Base-by-base conservation (phyloP, 2,797 vertebrate species). In the Nyctalus aviator region DNA sequence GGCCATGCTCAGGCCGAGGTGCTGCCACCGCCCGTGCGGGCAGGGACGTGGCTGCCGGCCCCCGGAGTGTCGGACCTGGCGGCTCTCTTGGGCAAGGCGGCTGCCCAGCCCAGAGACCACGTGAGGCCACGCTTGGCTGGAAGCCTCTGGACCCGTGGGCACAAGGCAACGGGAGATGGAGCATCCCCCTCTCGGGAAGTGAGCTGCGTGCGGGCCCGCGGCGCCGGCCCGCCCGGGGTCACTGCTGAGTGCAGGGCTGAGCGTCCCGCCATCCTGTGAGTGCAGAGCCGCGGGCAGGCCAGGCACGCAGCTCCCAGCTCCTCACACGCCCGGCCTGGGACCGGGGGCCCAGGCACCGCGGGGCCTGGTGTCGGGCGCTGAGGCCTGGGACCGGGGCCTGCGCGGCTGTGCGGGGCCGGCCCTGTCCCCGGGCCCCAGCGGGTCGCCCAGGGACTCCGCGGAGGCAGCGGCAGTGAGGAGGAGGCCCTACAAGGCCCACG, bases 141-240 rank as follows among this genome's bases (percentile, higher is more conserved):
- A 44, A 20, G 30, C 25, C 55, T 23, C 2, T 6, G 41, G 68
- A 30, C 50, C 15, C 0, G 4, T 20, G 55, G n/a, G 77, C 27
- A 68, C 20, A 6, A 27, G 46, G 5, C 9, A 17, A 4, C 0
- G 8, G 68, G 0, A 18, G 75, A 5, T 5, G 10, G 7, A 35
- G 12, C 17, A 3, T 9, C 30, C 21, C 14, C 30, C 68, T 55
- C 76, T 46, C 0, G 46, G 57, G 37, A 20, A 48, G 14, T 1
- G 0, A 15, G 27, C 21, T 46, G 57, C 62, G 2, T 46, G 57
- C 55, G 2, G 3, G 66, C 46, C 46, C 37, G 7, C 37, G 7
- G 37, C 37, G 37, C 37, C 6, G 30, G 14, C 11, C 18, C 23
- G 37, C 48, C 32, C 25, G 5, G 53, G 50, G 18, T 53, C 53